Evolutionary conservation across 2,888 invertebrate species (phyloP).

Genomic region (Aplocera efformata): DNA sequence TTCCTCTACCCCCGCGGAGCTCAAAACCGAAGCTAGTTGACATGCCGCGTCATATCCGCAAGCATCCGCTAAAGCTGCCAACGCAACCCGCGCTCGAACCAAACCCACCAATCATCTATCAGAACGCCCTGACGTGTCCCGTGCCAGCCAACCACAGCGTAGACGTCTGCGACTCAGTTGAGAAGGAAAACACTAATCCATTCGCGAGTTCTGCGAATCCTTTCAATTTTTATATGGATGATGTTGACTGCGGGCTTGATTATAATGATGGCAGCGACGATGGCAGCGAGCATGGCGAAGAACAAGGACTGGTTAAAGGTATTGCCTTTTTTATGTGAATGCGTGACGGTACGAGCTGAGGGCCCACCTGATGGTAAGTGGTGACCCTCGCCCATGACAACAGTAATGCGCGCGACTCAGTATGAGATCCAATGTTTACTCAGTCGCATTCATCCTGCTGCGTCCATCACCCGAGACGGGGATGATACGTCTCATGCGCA

Average conservation of each 20-base stretch:
- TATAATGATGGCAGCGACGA: constrained; percentile 16
- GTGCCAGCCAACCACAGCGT: constrained; percentile 23
- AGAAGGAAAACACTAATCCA: constrained; percentile 48
- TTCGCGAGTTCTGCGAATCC: constrained; percentile 35
- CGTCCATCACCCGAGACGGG: too few relatives aligned
- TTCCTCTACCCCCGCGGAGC: constrained; percentile 61
- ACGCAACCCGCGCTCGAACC: constrained; percentile 13
- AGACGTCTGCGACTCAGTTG: constrained; percentile 48
- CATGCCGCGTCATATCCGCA: constrained; percentile 62
- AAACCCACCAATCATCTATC: constrained; percentile 47
- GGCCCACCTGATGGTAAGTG: too few relatives aligned
- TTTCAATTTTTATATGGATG: constrained; percentile 17
- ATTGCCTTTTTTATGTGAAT: constrained; percentile 1
- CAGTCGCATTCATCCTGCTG: too few relatives aligned
- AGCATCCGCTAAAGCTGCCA: constrained; percentile 54
- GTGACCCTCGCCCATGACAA: too few relatives aligned
- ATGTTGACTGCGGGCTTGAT: constrained; percentile 1
- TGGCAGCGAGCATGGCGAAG: constrained; percentile 40
- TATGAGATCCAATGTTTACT: too few relatives aligned
- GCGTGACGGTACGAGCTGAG: too few relatives aligned
- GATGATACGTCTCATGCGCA: too few relatives aligned
- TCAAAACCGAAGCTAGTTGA: constrained; percentile 60
- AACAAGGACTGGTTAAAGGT: constrained; percentile 56
- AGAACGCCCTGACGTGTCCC: constrained; percentile 44
- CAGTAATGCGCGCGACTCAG: too few relatives aligned